Evolutionary conservation across 2,113 vertebrate species (phyloP), one percentile per base, ranked within the genome.

Genomic region (Sialia sialis): DNA sequence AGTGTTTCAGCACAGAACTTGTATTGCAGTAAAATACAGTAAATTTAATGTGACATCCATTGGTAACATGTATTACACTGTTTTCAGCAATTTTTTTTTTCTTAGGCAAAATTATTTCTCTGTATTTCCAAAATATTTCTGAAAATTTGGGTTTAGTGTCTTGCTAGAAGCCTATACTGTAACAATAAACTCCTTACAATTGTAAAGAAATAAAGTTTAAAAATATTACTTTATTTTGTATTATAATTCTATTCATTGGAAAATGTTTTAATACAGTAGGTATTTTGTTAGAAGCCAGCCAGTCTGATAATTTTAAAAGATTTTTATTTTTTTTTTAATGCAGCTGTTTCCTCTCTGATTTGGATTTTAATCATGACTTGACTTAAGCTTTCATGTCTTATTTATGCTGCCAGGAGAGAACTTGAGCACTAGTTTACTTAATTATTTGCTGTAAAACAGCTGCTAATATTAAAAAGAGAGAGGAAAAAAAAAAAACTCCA

Each of bases 401-500:
- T 93, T 97, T 88, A 93, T 83, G 75, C 87, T 97, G 84, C 95
- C 95, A 97, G 90, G 87, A 96, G 85, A 95, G 93, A 97, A 97
- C 96, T 95, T 81, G 95, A 93, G 96, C 97, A 96, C 95, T 98
- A 96, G 95, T 97, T 98, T 93, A 89, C 95, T 97, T 97, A 97
- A 98, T 98, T 98, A 95, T 97, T 95, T 97, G 95, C 96, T 95
- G 30, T 30, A 52, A 87, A 97, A 96, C 97, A 98, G 97, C 98
- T 98, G 97, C 97, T 97, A 96, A 95, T 97, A 96, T 74, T 94
- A 67, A 73, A 58, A 74, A 84, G 46, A 23, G 15, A 0, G 39
- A 39, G 39, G 39, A 13, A 39, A 2, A 30, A 38, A 38, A 51
- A 19, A n/a, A 27, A 58, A 3, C 3, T 6, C 18, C 11, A n/a